These are phyloP conservation scores for Indri indri DNA, from an alignment of 2,113 vertebrate species.

Conservation along the genomic window DNA sequence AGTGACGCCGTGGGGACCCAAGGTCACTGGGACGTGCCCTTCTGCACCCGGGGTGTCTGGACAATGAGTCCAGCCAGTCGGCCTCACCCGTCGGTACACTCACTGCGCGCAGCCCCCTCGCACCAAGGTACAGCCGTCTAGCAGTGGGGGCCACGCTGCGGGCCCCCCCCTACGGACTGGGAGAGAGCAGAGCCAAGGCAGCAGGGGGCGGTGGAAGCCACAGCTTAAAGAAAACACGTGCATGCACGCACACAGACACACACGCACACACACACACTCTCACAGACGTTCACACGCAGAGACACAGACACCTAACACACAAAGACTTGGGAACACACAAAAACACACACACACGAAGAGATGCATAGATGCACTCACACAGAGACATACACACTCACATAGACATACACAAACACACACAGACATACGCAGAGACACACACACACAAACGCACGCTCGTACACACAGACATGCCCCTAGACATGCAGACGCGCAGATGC, in stretches of 20 bases:
- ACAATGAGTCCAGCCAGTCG: too few species aligned
- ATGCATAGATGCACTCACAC: neutral
- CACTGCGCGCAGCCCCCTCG: accelerated
- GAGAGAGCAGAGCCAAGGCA: neutral
- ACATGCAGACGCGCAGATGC: neutral
- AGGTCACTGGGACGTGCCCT: neutral
- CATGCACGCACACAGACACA: accelerated
- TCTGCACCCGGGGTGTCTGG: neutral
- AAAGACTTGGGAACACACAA: neutral
- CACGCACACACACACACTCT: neutral
- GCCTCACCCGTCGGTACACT: neutral
- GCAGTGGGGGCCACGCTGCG: neutral
- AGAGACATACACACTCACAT: neutral
- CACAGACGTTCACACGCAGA: neutral
- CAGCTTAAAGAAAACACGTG: neutral
- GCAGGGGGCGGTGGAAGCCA: neutral
- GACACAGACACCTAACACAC: neutral
- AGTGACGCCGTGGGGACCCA: neutral
- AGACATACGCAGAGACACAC: neutral
- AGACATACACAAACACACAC: neutral
- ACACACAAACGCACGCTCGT: neutral
- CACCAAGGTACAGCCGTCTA: accelerated
- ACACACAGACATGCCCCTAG: neutral
- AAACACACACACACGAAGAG: neutral
- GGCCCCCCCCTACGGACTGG: accelerated